Percentiles rank a stretch among this genome's conserved stretches.
Conservation (phyloP, 2,888 invertebrate genomes). For the Hyposoter dolosus region DNA sequence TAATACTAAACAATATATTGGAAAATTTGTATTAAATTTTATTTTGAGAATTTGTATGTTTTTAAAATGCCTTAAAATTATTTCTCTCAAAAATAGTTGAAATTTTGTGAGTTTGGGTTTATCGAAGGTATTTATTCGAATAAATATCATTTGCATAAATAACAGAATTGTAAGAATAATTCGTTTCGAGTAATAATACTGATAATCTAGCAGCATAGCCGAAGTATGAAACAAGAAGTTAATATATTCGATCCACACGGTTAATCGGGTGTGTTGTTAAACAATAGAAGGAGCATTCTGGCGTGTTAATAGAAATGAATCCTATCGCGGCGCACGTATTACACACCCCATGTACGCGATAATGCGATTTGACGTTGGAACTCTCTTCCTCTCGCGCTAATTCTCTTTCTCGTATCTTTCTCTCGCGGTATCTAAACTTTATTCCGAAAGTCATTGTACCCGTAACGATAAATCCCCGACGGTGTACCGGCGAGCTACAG, state of each 20-base stretch:
- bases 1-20: too few species aligned
- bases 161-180: background rate
- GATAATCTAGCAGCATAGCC: background rate
- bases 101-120: too few species aligned
- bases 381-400: constrained; percentile 7
- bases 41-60: too few species aligned
- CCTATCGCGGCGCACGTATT: constrained; percentile 38
- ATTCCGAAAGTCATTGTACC: constrained; percentile 71
- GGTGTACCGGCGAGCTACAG: constrained; percentile 58
- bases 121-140: too few species aligned
- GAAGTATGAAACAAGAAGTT: constrained; percentile 22
- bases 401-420: constrained; percentile 41
- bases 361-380: constrained; percentile 57
- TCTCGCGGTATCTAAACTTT: constrained; percentile 63
- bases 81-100: too few species aligned
- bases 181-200: background rate
- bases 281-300: constrained; percentile 54
- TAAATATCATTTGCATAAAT: background rate
- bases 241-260: constrained; percentile 43
- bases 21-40: too few species aligned
- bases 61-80: too few species aligned
- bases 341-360: constrained; percentile 41
- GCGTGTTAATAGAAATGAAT: constrained; percentile 61
- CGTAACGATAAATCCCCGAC: constrained; percentile 68
- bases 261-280: constrained; percentile 30